A percentile compares a stretch with the other conserved stretches of the same genome.
Conservation (phyloP, 92 coral and sea anemone genomes). For the Porites rus region DNA sequence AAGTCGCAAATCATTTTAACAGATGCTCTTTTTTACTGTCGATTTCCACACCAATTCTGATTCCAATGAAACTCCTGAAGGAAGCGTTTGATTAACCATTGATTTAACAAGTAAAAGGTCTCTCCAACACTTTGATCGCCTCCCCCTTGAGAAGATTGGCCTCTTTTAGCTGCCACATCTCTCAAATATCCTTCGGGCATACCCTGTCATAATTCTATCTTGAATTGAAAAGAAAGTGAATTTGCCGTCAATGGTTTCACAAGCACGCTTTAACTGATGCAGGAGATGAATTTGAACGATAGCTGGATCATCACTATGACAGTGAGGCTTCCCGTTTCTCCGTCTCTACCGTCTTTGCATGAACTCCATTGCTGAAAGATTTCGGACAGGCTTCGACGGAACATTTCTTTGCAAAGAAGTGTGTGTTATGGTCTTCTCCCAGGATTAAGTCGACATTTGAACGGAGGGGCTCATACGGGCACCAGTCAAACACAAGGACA, state of each 20-base stretch:
- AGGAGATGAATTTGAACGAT: conserved; percentile 70
- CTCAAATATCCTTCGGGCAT: conserved; percentile 57
- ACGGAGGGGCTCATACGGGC: conserved; percentile 69
- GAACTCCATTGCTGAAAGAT: conserved; percentile 85
- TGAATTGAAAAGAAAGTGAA: conserved; percentile 82
- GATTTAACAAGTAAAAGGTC: neutral
- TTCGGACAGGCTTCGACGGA: conserved; percentile 49
- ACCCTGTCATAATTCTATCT: conserved; percentile 40
- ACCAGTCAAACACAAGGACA: conserved; percentile 79
- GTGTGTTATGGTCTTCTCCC: conserved; percentile 37
- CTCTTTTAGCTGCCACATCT: conserved; percentile 58
- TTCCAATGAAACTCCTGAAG: too few relatives aligned
- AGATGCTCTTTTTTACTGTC: too few relatives aligned
- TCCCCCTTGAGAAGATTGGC: conserved; percentile 45
- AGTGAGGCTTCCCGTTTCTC: conserved; percentile 77
- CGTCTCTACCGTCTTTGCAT: conserved; percentile 69
- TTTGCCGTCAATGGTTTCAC: conserved; percentile 41
- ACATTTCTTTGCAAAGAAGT: conserved; percentile 64
- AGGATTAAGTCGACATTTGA: conserved; percentile 57
- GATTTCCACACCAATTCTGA: too few relatives aligned
- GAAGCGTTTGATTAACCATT: neutral
- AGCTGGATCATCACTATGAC: conserved; percentile 72
- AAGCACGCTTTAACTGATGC: conserved; percentile 71
- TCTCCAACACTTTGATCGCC: neutral
- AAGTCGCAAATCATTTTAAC: too few relatives aligned